A percentile compares a stretch with the other conserved stretches of the same genome.
These are phyloP conservation scores for Caenorhabditis uteleia DNA, from an alignment of 2,888 invertebrate genomes.

Conservation along the genomic window DNA sequence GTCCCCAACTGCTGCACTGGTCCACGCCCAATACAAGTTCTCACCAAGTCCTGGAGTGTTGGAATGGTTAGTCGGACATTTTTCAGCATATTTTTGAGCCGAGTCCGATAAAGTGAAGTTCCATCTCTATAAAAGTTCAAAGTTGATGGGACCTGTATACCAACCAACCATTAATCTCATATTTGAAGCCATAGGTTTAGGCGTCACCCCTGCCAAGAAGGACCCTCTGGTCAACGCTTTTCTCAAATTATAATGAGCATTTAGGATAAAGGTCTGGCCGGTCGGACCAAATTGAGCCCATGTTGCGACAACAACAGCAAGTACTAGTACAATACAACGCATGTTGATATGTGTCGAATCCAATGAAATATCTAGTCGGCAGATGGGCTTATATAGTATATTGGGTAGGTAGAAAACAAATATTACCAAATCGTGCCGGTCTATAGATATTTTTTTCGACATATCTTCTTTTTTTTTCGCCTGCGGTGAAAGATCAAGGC, in stretches of 20 bases:
- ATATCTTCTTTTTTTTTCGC: too few species aligned
- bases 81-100: constrained; percentile 23
- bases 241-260: background rate
- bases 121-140: too few species aligned
- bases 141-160: too few species aligned
- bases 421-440: too few species aligned
- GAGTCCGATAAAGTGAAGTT: constrained; percentile 7
- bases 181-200: background rate
- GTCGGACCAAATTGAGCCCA: background rate
- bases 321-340: too few species aligned
- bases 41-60: constrained; percentile 18
- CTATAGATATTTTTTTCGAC: too few species aligned
- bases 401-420: too few species aligned
- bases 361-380: too few species aligned
- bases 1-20: constrained; percentile 13
- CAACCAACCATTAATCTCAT: background rate
- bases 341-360: too few species aligned
- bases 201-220: background rate
- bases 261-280: background rate
- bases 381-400: too few species aligned
- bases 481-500: too few species aligned
- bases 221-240: background rate
- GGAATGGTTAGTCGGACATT: constrained; percentile 15
- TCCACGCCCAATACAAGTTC: constrained; percentile 31
- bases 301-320: too few species aligned